Base-by-base conservation (phyloP, 2,113 vertebrate genomes). In the Malaclemys terrapin region DNA sequence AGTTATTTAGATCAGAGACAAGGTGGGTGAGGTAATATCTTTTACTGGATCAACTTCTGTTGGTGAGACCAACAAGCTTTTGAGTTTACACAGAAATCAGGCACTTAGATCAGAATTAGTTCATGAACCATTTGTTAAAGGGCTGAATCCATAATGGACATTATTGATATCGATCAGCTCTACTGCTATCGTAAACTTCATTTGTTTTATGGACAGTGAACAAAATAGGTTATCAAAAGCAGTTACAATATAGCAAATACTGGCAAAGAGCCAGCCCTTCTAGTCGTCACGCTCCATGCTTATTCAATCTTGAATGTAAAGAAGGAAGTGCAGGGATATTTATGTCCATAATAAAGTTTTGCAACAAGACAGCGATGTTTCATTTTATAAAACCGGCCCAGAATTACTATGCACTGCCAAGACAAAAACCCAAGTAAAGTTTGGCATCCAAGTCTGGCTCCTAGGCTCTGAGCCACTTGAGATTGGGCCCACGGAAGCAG, bases 401-500 rank as follows among this genome's bases (percentile, higher is more conserved):
- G 16, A 93, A 69, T 38, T 0, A 0, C 3, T 82, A 45, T 90
- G 27, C 27, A 75, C 19, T 65, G 50, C 80, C 10, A 12, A 0
- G 1, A 24, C 35, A 52, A 0, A 1, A 78, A 5, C 19, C 82
- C n/a, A 47, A 14, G 85, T 14, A 13, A 49, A 54, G 69, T 7
- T 22, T 5, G 1, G 24, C 27, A 80, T n/a, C 5, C 24, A 1
- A 2, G 0, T 50, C 4, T 0, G 1, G 8, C 50, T 81, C 50
- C 17, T 22, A 53, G 31, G 49, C 84, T 93, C 35, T 27, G 27
- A 79, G 76, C 19, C 10, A 54, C 0, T 0, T 1, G 3, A 78
- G 29, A 49, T 0, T 8, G 24, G 53, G 22, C 45, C 22, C 24
- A 49, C 5, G 0, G 0, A 13, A 0, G 1, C 7, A 49, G 45